Evolutionary conservation across 2,113 vertebrate genomes (phyloP), one percentile per base, ranked within the genome.

Genomic region (Probosciger aterrimus): DNA sequence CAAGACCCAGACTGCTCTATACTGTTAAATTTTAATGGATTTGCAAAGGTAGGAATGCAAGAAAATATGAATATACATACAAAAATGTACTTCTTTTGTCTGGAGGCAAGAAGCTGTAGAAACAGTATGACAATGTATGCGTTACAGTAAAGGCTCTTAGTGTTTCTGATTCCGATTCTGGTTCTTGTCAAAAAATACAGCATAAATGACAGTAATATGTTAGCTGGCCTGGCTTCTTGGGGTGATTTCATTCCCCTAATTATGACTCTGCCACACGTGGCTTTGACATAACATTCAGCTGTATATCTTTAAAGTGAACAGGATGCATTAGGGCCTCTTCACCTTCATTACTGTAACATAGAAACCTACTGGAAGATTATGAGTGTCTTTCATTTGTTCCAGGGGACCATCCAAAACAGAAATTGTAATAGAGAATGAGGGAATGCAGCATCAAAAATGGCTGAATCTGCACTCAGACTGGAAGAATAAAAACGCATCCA

Each of bases 381-480:
- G 28, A 73, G 60, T 39, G 52, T 46, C 87, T 90, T 97, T 62
- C 44, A 14, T 78, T 96, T 96, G 10, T 97, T 88, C 92, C 97
- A 99, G 99, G 67, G 98, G 98, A 68, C 98, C 98, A 22, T 94
- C 98, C 59, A 96, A 97, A 60, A 98, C 98, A 7, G 69, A 97
- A 62, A 92, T 97, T 67, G 94, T 99, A n/a, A 65, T 91, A 8
- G 98, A 98, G 14, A 85, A 95, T 8, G 97, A 97, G 4, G 89
- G 97, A 80, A 97, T 67, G 5, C 97, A 96, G 11, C 98, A 97
- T 23, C 97, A 98, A 23, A 98, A 98, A 16, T 99, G 99, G 99
- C 86, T 99, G 91, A 99, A 98, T 22, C 97, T 99, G 39, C 98
- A 94, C 28, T 95, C 98, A 2, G 96, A 98, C 37, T 99, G 99